Base-by-base conservation (phyloP, 2,113 vertebrate genomes). In the Notechis scutatus region DNA sequence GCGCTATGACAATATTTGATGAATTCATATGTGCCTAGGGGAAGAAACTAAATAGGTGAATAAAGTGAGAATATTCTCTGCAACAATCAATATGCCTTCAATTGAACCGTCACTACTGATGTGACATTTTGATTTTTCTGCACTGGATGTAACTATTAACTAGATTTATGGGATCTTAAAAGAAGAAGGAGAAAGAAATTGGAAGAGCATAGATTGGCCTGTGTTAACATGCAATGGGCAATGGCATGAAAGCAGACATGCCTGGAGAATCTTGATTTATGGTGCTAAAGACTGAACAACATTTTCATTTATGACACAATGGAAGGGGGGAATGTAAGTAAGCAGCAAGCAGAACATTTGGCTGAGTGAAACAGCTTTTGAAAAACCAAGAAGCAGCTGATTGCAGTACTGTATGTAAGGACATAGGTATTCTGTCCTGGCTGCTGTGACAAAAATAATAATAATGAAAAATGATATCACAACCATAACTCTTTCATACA, bases 81-180 rank as follows among this genome's bases (percentile, higher is more conserved):
- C 96, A 97, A 97, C 97, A 97, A 98, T 98, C 97, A 97, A 97
- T 98, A 97, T 95, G 94, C 94, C 95, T 96, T 97, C 97, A 96
- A 96, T 94, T 94, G 97, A 97, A 96, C 96, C 93, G 85, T 97
- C 97, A 96, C 96, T n/a, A 3, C 95, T 96, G 97, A 97, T 95
- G 97, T 98, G 97, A 97, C 97, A 97, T 97, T 97, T 96, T 97
- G 97, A 95, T 97, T 98, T 97, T 96, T 94, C 96, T 96, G 92
- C 96, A 97, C 94, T 26, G 92, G 95, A 91, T 0, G 0, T 92
- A 92, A 92, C 92, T 92, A 92, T 96, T 94, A 94, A 95, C 93
- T 88, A 96, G 95, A 97, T 97, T 97, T 93, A 94, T 96, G 94
- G 92, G 93, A 93, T 93, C 39, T 14, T 39, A 69, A 85, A 93